phyloP scores from a whole-genome alignment of 2,797 vertebrate genomes.

The Salmo trutta region DNA sequence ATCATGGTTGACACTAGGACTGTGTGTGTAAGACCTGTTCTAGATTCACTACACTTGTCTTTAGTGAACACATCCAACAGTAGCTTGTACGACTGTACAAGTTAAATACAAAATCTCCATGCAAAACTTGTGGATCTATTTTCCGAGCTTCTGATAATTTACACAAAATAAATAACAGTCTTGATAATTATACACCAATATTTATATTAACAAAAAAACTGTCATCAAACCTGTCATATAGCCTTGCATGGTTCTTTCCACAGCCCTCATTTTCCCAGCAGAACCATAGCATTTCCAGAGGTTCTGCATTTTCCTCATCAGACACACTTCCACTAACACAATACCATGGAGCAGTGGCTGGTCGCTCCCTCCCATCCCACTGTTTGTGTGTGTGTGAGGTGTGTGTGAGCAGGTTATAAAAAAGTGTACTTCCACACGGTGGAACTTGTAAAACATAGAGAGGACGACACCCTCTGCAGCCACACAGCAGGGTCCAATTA shows the following conservation, averaged over 20 bases:
- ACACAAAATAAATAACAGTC: too few relatives aligned
- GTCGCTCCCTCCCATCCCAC: slow-evolving; percentile 20
- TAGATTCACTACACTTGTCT: not conserved
- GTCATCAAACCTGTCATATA: not conserved
- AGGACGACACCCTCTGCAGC: slow-evolving; percentile 71
- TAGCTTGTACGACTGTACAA: not conserved
- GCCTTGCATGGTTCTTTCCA: not conserved
- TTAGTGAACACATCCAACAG: not conserved
- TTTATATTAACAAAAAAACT: slow-evolving; percentile 18
- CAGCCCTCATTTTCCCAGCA: not conserved
- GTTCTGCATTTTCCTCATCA: slow-evolving; percentile 2
- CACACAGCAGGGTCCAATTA: slow-evolving; percentile 78
- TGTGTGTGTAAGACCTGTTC: not conserved
- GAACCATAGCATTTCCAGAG: not conserved
- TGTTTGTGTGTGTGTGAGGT: slow-evolving; percentile 25
- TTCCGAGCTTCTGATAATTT: too few relatives aligned
- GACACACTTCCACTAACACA: slow-evolving; percentile 31
- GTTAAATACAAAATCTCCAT: not conserved
- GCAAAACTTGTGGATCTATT: not conserved
- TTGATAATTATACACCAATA: too few relatives aligned
- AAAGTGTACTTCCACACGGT: slow-evolving; percentile 65
- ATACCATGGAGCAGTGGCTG: slow-evolving; percentile 12
- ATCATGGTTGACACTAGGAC: not conserved
- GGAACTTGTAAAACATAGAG: slow-evolving; percentile 73
- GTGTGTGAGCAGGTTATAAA: slow-evolving; percentile 64